Evolutionary conservation across 1,140 invertebrate genomes (phyloP), one percentile per base, ranked within the genome.

Genomic region (Hyphantria cunea): DNA sequence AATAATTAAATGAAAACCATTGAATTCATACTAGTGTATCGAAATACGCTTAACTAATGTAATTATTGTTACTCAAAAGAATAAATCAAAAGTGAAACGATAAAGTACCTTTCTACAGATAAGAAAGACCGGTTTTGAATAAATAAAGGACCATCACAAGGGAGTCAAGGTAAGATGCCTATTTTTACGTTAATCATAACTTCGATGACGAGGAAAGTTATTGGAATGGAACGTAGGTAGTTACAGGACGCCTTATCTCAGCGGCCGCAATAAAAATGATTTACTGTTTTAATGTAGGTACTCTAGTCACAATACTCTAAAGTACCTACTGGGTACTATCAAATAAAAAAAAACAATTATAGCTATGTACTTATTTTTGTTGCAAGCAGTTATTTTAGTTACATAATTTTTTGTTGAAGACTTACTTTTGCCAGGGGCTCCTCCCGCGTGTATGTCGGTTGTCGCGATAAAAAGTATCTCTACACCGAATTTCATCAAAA

Each of bases 21-120:
- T 42, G 31, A 56, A 47, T 56, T 5, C 7, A 49, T 34, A 13
- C 14, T 2, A 10, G 17, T 58, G 15, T 39, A 58, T 56, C 42
- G 53, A 58, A 58, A 58, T 58, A 58, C 17, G 47, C 55, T 48
- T 3, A 34, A 25, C 17, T 25, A 25, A 25, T 1, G 5, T 25
- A 25, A n/a, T 11, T 11, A 11, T 44, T 44, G 41, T 44, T 56
- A 56, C 31, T 39, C 33, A 3, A 47, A 45, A 32, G 44, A 48
- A 42, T 56, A 56, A 56, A 2, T 32, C 45, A 44, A 32, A 56
- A 56, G 54, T 56, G 54, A 56, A 54, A 47, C 44, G 13, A 47
- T 44, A 44, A 39, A 47, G 32, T 42, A 14, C 54, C 54, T 56
- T 56, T 56, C 54, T 56, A 56, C 12, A 44, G 53, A 55, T 55